These are phyloP conservation scores for Pica pica DNA, from an alignment of 2,113 vertebrate species.

Conservation along the genomic window DNA sequence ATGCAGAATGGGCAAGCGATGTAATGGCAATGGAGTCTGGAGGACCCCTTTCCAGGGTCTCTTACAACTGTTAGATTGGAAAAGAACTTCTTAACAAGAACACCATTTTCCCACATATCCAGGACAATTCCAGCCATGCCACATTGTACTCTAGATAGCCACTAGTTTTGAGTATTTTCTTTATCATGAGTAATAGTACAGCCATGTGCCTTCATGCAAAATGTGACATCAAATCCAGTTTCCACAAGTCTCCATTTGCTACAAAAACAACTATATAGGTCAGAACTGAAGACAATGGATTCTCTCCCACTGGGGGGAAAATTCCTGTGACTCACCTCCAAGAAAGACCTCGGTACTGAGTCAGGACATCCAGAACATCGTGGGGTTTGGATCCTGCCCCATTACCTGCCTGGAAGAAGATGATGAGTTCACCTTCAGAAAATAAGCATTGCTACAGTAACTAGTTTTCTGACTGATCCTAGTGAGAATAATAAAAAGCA, in stretches of 20 bases:
- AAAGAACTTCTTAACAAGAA: neutral
- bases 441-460: neutral
- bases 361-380: slow-evolving; percentile 51
- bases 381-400: slow-evolving; percentile 63
- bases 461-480: neutral
- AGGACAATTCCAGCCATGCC: neutral
- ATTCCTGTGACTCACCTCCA: slow-evolving; percentile 72
- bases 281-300: neutral
- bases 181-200: neutral
- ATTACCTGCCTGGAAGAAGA: slow-evolving; percentile 69
- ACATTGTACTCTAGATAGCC: neutral
- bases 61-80: neutral
- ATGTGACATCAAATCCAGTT: neutral
- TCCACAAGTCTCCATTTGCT: neutral
- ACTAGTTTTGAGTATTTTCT: neutral
- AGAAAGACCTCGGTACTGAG: slow-evolving; percentile 76
- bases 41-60: neutral
- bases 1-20: neutral
- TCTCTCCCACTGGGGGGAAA: rapidly evolving
- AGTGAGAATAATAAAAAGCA: neutral
- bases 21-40: neutral
- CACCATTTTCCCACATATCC: rapidly evolving
- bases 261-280: neutral
- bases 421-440: neutral
- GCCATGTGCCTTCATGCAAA: neutral